phyloP scores from a whole-genome alignment of 2,113 vertebrate species.

The Proteles cristata region DNA sequence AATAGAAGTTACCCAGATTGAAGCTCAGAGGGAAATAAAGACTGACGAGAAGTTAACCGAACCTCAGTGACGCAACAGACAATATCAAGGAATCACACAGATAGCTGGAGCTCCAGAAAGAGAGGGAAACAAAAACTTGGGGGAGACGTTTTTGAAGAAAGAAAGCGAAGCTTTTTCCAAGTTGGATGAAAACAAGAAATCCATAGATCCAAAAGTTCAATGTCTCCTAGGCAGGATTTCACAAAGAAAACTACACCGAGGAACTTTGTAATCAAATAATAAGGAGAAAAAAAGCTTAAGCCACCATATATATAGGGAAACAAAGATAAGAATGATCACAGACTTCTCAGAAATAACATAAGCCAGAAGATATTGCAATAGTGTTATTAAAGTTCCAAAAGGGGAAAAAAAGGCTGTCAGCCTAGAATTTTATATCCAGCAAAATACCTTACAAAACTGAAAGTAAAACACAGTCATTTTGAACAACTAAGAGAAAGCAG shows the following conservation, averaged over 20 bases:
- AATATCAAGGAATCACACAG: background rate
- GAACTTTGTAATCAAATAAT: background rate
- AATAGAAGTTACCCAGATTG: background rate
- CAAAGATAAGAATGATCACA: background rate
- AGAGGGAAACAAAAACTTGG: background rate
- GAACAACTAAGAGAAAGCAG: background rate
- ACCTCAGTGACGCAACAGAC: background rate
- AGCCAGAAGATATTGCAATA: background rate
- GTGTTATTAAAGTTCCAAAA: background rate
- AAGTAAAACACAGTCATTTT: background rate
- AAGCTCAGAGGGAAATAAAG: background rate
- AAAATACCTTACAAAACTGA: background rate
- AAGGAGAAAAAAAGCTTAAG: background rate
- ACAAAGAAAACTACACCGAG: background rate
- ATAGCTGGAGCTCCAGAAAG: background rate
- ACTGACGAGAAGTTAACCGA: background rate
- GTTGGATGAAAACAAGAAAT: constrained; percentile 2
- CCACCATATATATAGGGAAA: background rate
- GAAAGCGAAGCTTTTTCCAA: background rate
- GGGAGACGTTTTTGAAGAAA: background rate
- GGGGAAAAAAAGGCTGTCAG: background rate
- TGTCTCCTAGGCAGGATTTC: background rate
- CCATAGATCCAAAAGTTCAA: background rate
- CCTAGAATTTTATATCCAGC: background rate
- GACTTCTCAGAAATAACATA: background rate